Percentiles rank a stretch among this genome's conserved stretches.
phyloP scores from a whole-genome alignment of 2,797 vertebrate genomes.

The Aphelocoma californica region DNA sequence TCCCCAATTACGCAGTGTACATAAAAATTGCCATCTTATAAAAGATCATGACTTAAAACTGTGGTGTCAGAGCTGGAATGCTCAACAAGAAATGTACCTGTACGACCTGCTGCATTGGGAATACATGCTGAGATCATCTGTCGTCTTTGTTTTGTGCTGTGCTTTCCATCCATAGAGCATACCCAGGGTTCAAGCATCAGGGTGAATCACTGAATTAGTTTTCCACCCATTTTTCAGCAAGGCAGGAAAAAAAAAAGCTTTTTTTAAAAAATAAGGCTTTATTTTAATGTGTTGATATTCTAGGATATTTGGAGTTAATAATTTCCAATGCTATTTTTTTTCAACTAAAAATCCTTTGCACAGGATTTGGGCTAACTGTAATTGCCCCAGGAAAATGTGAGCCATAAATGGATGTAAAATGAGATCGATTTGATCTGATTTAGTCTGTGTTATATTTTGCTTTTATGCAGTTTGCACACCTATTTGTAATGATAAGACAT shows the following conservation, averaged over 20 bases:
- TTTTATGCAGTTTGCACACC: background rate
- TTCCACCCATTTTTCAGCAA: background rate
- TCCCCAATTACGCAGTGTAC: background rate
- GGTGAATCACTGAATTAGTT: background rate
- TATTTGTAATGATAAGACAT: background rate
- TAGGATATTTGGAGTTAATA: background rate
- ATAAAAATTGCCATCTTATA: background rate
- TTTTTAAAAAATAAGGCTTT: background rate
- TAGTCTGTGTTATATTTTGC: background rate
- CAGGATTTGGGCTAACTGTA: background rate
- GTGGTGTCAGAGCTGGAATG: background rate
- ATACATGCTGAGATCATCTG: background rate
- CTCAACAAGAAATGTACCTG: background rate
- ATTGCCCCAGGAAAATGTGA: background rate
- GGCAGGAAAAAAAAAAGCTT: fast-evolving
- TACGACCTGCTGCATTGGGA: background rate
- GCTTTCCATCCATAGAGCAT: background rate
- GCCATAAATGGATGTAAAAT: background rate
- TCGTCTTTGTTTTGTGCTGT: background rate
- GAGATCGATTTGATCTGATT: background rate
- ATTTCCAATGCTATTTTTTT: background rate
- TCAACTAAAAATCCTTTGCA: background rate
- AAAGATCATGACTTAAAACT: background rate
- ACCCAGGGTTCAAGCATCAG: background rate
- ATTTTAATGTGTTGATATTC: background rate